These are phyloP conservation scores for Callitettix versicolor DNA, from an alignment of 1,140 invertebrate genomes.

Conservation along the genomic window DNA sequence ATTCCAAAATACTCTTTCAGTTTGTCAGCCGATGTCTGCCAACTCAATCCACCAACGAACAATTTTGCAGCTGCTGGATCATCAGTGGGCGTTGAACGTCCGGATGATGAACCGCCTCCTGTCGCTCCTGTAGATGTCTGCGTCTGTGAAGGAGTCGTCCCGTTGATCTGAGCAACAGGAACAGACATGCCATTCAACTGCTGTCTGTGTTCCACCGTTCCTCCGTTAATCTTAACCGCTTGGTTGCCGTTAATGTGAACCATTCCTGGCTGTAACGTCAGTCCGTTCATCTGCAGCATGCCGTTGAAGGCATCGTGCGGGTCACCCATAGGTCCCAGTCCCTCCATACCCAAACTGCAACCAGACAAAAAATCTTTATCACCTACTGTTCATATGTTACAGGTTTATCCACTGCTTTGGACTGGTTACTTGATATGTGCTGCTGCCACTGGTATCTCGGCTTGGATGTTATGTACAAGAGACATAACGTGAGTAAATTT, in stretches of 20 bases:
- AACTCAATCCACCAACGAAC: slow-evolving; percentile 81
- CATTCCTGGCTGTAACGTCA: slow-evolving; percentile 16
- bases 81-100: slow-evolving; percentile 30
- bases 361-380: slow-evolving; percentile 1
- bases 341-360: slow-evolving; percentile 28
- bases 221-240: slow-evolving; percentile 7
- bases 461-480: neutral
- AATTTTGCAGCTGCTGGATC: slow-evolving; percentile 79
- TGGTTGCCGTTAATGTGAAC: slow-evolving; percentile 15
- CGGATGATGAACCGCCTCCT: slow-evolving; percentile 32
- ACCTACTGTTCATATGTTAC: neutral
- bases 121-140: slow-evolving; percentile 11
- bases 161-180: slow-evolving; percentile 24
- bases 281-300: slow-evolving; percentile 23
- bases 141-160: slow-evolving; percentile 16
- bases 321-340: slow-evolving; percentile 25
- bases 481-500: slow-evolving; percentile 2
- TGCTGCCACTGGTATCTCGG: no score
- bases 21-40: slow-evolving; percentile 85
- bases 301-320: slow-evolving; percentile 25
- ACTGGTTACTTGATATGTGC: neutral
- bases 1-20: slow-evolving; percentile 81
- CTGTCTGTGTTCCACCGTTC: slow-evolving; percentile 10
- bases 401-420: neutral
- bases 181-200: slow-evolving; percentile 22